Conservation (phyloP, 2,113 vertebrate species). For the Nycticebus coucang region DNA sequence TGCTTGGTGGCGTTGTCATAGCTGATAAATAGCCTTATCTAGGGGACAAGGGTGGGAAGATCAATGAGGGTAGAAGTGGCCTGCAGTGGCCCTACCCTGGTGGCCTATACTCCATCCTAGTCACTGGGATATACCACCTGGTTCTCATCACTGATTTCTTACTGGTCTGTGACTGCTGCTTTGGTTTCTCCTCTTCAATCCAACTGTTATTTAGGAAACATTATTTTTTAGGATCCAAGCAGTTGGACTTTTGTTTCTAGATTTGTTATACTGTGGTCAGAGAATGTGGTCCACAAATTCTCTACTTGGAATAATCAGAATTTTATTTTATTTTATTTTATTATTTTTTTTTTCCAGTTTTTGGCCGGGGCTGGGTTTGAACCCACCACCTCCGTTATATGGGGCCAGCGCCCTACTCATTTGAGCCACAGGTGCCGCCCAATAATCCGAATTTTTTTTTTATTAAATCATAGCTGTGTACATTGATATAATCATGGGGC, state of each 20-base stretch:
- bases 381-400: too few species aligned
- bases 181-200: background rate
- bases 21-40: slow-evolving; percentile 89
- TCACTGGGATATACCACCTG: too few species aligned
- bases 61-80: rapidly evolving
- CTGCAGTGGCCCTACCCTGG: rapidly evolving
- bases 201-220: background rate
- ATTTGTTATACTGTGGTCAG: background rate
- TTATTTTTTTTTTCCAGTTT: background rate
- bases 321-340: too few species aligned
- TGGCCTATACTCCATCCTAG: background rate
- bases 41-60: slow-evolving; percentile 40
- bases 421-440: too few species aligned
- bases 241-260: background rate
- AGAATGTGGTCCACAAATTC: background rate
- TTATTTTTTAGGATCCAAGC: background rate
- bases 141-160: background rate
- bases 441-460: too few species aligned
- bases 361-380: too few species aligned
- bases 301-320: background rate
- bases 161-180: background rate
- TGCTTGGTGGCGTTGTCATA: slow-evolving; percentile 91
- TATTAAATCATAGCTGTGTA: too few species aligned
- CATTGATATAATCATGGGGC: too few species aligned
- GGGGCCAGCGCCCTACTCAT: too few species aligned